Evolutionary conservation across 2,113 vertebrate genomes (phyloP), one percentile per base, ranked within the genome.

Genomic region (Oryzias woworae): DNA sequence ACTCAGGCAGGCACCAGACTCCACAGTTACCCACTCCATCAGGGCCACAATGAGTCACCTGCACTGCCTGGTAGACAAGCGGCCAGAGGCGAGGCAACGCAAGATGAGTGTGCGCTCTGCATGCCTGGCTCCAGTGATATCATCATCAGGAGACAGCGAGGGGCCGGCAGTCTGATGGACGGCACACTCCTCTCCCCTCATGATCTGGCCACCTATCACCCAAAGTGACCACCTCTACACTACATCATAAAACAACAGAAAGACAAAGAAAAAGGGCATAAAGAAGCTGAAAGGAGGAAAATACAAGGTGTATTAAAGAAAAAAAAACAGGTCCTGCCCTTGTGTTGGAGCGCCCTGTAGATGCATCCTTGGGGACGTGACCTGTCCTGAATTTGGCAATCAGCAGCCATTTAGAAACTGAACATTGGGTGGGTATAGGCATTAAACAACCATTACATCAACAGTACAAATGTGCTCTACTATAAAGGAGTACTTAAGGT

Each of bases 121-220:
- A 36, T 47, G 78, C 77, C 85, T 86, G 89, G 85, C 89, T 89
- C 86, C 89, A 84, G 80, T 90, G 89, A 90, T 85, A 74, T 90
- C 89, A 90, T 89, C 87, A 78, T 66, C 16, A 77, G 59, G 77
- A 85, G 85, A 83, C 86, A 81, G 73, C 51, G 7, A 66, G 63
- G 61, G 73, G 73, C 31, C 50, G 66, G 67, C 47, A 17, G 77
- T 36, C 87, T 87, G 89, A 88, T 87, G 83, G 86, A 90, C 75
- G 84, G 84, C 88, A 87, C 85, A 88, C 85, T 88, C 81, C 79
- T 20, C 67, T 67, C 75, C 81, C 84, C 80, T 76, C 65, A 58
- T 77, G 76, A 73, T 86, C 83, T 7, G 45, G 58, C 54, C 61
- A 59, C 64, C 79, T 78, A 62, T 78, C 66, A 67, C 71, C 73